Evolutionary conservation across 2,888 invertebrate species (phyloP).

Genomic region (Diplazon laetatorius): DNA sequence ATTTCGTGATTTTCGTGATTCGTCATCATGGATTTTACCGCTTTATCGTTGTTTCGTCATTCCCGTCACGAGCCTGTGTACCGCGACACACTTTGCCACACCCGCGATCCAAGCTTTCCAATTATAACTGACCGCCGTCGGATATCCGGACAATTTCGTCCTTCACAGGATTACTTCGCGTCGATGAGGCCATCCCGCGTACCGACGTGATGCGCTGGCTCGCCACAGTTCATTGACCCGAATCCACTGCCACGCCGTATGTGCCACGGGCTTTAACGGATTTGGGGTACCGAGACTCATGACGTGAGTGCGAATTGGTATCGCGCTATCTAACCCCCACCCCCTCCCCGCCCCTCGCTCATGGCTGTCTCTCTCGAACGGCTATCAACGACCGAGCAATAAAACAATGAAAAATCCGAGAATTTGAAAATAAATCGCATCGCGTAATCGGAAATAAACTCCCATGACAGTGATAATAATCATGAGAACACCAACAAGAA

Average conservation of each 20-base stretch:
- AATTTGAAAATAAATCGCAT: background rate
- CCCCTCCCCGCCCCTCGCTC: too few species aligned
- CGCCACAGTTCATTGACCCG: conserved; percentile 9
- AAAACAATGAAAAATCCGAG: background rate
- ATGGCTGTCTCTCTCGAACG: too few species aligned
- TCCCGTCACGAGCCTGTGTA: background rate
- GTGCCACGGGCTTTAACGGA: background rate
- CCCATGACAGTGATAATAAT: conserved; percentile 8
- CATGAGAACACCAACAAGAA: background rate
- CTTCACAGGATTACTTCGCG: conserved; percentile 28
- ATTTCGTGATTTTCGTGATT: too few species aligned
- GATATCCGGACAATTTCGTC: conserved; percentile 25
- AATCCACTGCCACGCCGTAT: conserved; percentile 3
- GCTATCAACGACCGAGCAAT: background rate
- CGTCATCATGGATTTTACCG: too few species aligned
- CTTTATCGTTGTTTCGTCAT: background rate
- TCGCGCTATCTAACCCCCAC: background rate
- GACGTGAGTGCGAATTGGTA: conserved; percentile 42
- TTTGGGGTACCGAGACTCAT: conserved; percentile 5
- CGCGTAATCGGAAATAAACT: conserved; percentile 1
- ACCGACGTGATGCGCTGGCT: conserved; percentile 8
- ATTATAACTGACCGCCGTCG: conserved; percentile 24
- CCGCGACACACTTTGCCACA: background rate
- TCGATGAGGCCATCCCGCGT: conserved; percentile 16
- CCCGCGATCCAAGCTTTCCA: conserved; percentile 1